Conservation (phyloP, 2,113 vertebrate genomes). For the Hydrochoerus hydrochaeris region DNA sequence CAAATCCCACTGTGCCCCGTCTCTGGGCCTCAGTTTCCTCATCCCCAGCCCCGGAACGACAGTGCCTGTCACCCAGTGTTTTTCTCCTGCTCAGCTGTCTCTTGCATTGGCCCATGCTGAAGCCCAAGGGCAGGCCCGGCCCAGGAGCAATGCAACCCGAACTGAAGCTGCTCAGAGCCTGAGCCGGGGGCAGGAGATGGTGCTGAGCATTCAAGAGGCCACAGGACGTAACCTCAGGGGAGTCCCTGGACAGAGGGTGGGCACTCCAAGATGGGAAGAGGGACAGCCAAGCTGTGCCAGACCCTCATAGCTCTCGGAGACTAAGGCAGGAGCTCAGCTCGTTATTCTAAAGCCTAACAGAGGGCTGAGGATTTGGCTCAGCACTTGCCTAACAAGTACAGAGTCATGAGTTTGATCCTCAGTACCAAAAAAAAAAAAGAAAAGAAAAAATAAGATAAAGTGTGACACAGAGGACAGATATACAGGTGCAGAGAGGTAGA, state of each 20-base stretch:
- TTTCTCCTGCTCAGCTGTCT: neutral
- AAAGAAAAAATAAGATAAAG: neutral
- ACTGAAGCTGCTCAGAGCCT: neutral
- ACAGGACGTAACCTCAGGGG: neutral
- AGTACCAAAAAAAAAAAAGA: too few species aligned
- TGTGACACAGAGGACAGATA: neutral
- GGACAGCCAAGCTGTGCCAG: neutral
- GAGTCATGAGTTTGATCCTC: too few species aligned
- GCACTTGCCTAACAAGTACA: too few species aligned
- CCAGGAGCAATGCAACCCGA: rapidly evolving
- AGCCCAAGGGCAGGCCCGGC: neutral
- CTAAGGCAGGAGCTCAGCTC: neutral
- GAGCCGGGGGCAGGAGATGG: neutral
- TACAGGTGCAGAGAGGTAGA: too few species aligned
- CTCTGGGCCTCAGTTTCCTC: neutral
- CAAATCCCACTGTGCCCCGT: neutral
- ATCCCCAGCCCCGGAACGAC: neutral
- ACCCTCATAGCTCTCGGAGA: neutral
- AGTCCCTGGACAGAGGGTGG: neutral
- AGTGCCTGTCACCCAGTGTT: neutral
- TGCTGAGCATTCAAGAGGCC: neutral
- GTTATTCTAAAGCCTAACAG: neutral
- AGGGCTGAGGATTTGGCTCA: too few species aligned
- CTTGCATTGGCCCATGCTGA: neutral
- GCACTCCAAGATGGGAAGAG: neutral